phyloP scores from a whole-genome alignment of 2,113 vertebrate species.

The Jaculus jaculus region DNA sequence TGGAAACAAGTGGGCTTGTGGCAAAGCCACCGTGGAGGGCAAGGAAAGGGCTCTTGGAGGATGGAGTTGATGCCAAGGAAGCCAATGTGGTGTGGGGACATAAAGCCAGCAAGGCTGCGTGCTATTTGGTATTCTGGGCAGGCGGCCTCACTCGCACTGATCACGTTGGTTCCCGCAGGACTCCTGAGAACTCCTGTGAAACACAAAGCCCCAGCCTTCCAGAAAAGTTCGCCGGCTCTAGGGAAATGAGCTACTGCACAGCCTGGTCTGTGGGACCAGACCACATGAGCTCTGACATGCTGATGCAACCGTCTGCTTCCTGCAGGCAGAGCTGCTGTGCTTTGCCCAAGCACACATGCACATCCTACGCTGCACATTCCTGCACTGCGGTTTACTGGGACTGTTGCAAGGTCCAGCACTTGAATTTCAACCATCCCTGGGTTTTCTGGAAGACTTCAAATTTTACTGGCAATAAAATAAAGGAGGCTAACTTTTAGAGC shows the following conservation, averaged over 20 bases:
- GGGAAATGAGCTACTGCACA: neutral
- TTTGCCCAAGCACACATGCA: neutral
- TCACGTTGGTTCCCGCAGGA: neutral
- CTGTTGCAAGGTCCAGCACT: too few relatives aligned
- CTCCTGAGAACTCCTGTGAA: constrained; percentile 8
- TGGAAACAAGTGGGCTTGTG: constrained; percentile 63
- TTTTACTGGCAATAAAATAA: too few relatives aligned
- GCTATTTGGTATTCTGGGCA: constrained; percentile 68
- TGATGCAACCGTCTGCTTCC: neutral
- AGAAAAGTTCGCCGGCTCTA: constrained; percentile 43
- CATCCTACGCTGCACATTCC: too few relatives aligned
- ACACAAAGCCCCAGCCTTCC: constrained; percentile 6
- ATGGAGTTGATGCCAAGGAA: neutral
- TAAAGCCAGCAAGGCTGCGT: neutral
- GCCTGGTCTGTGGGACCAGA: neutral
- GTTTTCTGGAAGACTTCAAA: too few relatives aligned
- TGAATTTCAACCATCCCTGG: too few relatives aligned
- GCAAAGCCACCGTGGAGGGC: neutral
- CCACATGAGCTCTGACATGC: neutral
- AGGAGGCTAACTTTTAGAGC: too few relatives aligned
- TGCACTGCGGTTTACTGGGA: too few relatives aligned
- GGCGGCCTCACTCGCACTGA: neutral
- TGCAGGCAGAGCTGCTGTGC: neutral
- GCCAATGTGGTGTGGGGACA: rapidly evolving
- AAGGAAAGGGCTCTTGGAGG: constrained; percentile 50